Base-by-base conservation (phyloP, 2,113 vertebrate species). In the Oncorhynchus nerka region DNA sequence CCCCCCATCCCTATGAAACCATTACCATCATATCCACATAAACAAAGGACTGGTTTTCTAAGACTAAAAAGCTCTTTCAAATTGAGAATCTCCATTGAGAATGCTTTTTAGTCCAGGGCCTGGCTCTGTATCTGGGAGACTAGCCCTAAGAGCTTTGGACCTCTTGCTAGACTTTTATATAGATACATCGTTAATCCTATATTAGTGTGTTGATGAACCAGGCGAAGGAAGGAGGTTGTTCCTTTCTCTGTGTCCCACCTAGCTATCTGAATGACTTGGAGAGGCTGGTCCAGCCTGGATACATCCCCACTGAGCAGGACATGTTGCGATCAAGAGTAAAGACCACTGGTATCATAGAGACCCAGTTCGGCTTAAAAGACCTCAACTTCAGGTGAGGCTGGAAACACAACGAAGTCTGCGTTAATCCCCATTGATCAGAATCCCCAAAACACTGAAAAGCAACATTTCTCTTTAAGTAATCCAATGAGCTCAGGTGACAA, bases 281-380 rank as follows among this genome's bases (percentile, higher is more conserved):
- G 65, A 67, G 65, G 65, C 65, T 67, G 65, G 26, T 67, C 7
- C 65, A 28, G 24, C 65, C 65, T 30, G 26, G 65, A 22, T 67
- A 28, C 13, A 7, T 67, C 26, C 65, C 65, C 65, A 67, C 97
- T 0, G 98, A 99, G 87, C 98, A 99, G 88, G 98, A 99, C 0
- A 96, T 99, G 82, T 92, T 99, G 90, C 95, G 98, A 62, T 99
- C 98, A 22, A 92, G 97, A 48, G 97, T 99, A 75, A 99, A 99
- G 93, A 99, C 97, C 77, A 99, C 97, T 0, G 97, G 98, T 82
- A 99, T 99, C 88, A 98, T 98, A 0, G 98, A 99, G 91, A 98
- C 96, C 1, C 92, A 94, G 85, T 99, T 99, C 84, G 94, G 93
- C 77, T 93, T 98, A 80, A 99, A 99, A 87, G 98, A 99, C 81